These are phyloP conservation scores for Geophilus truncorum DNA, from an alignment of 2,888 invertebrate genomes.

Conservation along the genomic window DNA sequence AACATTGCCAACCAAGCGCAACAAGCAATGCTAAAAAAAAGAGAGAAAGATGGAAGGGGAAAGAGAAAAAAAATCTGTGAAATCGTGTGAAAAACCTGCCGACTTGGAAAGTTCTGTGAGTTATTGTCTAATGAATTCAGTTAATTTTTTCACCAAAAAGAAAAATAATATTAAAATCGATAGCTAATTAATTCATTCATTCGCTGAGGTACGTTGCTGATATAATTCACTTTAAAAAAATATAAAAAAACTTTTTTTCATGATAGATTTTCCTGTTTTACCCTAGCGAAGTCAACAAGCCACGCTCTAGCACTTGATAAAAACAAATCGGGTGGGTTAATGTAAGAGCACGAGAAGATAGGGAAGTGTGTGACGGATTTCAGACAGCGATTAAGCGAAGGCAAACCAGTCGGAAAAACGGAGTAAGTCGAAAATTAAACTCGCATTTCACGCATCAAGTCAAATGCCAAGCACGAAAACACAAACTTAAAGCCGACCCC, in stretches of 20 bases:
- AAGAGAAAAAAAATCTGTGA: neutral
- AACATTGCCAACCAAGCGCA: neutral
- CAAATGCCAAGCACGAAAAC: conserved; percentile 17
- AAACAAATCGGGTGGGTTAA: conserved; percentile 4
- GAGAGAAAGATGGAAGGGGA: neutral
- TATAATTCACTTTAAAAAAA: too few relatives aligned
- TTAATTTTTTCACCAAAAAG: neutral
- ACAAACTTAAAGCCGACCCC: neutral
- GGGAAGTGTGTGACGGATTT: conserved; percentile 18
- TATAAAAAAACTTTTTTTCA: too few relatives aligned
- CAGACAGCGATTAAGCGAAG: conserved; percentile 27
- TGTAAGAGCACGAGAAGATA: neutral
- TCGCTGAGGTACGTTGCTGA: too few relatives aligned
- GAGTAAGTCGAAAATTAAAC: conserved; percentile 23
- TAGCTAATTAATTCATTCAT: neutral
- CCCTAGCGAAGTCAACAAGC: neutral
- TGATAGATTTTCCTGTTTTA: neutral
- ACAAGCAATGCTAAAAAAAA: neutral
- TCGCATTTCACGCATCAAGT: conserved; percentile 21
- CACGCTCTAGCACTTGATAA: neutral
- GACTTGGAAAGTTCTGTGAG: neutral
- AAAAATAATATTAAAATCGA: neutral
- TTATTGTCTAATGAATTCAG: neutral
- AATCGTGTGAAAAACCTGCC: neutral
- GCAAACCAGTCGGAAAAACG: conserved; percentile 10